Conservation (phyloP, 2,888 invertebrate genomes). For the Philhelius pedissequus region DNA sequence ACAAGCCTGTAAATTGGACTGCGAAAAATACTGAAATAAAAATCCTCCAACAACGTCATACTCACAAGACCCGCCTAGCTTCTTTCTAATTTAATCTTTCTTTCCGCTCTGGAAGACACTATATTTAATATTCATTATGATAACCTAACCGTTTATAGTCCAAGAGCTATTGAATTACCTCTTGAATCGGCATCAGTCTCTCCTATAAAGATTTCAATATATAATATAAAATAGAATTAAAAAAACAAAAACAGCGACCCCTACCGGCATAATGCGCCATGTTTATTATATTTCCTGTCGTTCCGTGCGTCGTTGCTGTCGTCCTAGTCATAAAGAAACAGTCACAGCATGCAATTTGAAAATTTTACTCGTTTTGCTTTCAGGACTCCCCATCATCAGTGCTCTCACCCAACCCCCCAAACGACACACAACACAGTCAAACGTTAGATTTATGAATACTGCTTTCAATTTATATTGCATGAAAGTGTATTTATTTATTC, state of each 20-base stretch:
- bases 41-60: conserved; percentile 23
- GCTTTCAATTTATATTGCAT: conserved; percentile 58
- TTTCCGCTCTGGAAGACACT: conserved; percentile 58
- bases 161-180: conserved; percentile 44
- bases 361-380: background rate
- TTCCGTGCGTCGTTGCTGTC: background rate
- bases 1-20: background rate
- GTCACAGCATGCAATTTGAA: conserved; percentile 47
- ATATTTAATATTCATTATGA: conserved; percentile 65
- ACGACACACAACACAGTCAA: background rate
- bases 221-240: background rate
- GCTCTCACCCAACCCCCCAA: too few relatives aligned
- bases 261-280: conserved; percentile 12
- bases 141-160: conserved; percentile 52
- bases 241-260: background rate
- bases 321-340: conserved; percentile 2
- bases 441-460: conserved; percentile 53
- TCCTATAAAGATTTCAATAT: conserved; percentile 34
- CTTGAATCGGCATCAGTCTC: background rate
- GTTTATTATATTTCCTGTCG: conserved; percentile 13
- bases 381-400: background rate
- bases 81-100: conserved; percentile 57
- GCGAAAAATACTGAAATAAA: conserved; percentile 5
- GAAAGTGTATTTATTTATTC: conserved; percentile 53
- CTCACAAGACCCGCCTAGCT: conserved; percentile 10